phyloP scores from a whole-genome alignment of 2,888 invertebrate genomes.

The Nemotelus pantherinus region DNA sequence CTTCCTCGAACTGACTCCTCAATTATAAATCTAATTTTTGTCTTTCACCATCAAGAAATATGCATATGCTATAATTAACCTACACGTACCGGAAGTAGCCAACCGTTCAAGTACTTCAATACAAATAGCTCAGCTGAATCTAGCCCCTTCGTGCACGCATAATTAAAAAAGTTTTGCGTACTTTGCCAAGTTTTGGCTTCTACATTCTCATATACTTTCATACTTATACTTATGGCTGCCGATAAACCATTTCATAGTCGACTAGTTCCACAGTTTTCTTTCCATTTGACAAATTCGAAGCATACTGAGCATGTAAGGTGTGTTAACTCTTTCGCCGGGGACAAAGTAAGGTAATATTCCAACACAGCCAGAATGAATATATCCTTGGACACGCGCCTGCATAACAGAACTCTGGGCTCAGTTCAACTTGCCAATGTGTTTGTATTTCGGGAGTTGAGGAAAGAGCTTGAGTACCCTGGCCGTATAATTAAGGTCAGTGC shows the following conservation, averaged over 20 bases:
- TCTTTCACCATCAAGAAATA: no score
- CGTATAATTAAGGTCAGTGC: constrained; percentile 20
- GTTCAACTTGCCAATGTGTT: not conserved
- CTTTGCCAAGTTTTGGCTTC: constrained; percentile 9
- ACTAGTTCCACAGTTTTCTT: not conserved
- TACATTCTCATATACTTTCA: not conserved
- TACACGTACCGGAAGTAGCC: no score
- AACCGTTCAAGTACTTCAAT: no score
- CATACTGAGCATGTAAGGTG: not conserved
- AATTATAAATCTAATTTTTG: no score
- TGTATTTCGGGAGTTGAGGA: not conserved
- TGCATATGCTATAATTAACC: no score
- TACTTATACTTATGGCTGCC: not conserved
- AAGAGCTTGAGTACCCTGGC: constrained; percentile 1
- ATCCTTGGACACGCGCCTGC: no score
- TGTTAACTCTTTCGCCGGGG: constrained; percentile 5
- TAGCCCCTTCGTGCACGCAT: not conserved
- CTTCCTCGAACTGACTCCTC: no score
- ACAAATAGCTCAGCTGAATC: no score
- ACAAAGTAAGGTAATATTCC: not conserved
- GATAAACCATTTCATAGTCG: constrained; percentile 15
- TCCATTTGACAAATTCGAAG: not conserved
- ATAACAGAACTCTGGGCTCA: constrained; percentile 5
- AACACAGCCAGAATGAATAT: no score
- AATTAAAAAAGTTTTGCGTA: constrained; percentile 27